Evolutionary conservation across 1,140 invertebrate species (phyloP), one percentile per base, ranked within the genome.

Genomic region (Zophobas atratus): DNA sequence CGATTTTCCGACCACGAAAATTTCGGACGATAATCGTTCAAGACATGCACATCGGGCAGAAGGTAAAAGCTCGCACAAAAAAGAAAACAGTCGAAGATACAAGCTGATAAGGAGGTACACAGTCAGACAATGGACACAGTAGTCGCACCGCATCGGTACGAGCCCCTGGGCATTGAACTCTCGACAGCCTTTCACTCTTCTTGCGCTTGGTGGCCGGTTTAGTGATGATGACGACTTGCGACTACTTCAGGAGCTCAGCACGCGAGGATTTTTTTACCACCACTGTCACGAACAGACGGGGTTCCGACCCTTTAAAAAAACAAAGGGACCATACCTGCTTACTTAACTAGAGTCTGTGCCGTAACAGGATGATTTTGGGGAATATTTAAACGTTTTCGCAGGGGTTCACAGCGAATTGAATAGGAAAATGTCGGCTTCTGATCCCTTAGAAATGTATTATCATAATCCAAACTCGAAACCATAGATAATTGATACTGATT

Each of bases 151-250:
- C 33, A 39, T 20, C 39, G 60, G 38, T 67, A 39, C 60, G 8
- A 46, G 60, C 39, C 60, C 39, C n/a, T 67, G 60, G 60, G 41
- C 60, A 67, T 67, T 67, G 60, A 67, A 67, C 60, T 60, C 56
- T 39, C 2, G 4, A 3, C 55, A 34, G 55, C 60, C 60, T 67
- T 67, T 67, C 60, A 67, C 60, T 67, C 60, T 67, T 67, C 60
- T 67, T 67, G 43, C 20, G 20, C 20, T 20, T 67, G 60, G 60
- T 43, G 60, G 60, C 60, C 60, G 60, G 60, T 67, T 67, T 43
- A 43, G 60, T 43, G 56, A 60, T 43, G 60, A 67, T 67, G 60
- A 67, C 60, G 60, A 67, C 60, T 48, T 5, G 56, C 56, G 60
- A 43, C 60, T 67, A 67, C 60, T 67, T 67, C 60, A 67, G 60